A percentile compares a stretch with the other conserved stretches of the same genome.
These are phyloP conservation scores for Cichlasoma orientale DNA, from an alignment of 2,797 vertebrate species.

Conservation along the genomic window DNA sequence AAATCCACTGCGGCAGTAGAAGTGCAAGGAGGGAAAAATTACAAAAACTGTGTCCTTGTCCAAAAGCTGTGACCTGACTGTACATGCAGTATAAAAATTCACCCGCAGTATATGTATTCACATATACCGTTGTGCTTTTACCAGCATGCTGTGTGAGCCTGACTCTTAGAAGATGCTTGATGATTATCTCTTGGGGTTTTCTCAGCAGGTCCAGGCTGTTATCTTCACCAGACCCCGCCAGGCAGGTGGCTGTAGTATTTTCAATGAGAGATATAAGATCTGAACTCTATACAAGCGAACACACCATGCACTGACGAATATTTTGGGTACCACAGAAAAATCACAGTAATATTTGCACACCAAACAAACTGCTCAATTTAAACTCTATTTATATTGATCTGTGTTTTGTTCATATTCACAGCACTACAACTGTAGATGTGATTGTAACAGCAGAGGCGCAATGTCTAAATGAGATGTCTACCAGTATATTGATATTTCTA, in stretches of 20 bases:
- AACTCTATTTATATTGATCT: not conserved
- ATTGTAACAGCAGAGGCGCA: not conserved
- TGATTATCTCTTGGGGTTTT: not conserved
- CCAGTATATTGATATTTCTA: not conserved
- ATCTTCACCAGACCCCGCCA: not conserved
- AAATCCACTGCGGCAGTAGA: too few relatives aligned
- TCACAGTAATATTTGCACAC: not conserved
- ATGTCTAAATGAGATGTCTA: conserved; percentile 1
- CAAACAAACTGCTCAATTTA: not conserved
- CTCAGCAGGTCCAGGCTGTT: not conserved
- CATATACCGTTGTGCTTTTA: not conserved
- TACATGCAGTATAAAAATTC: not conserved
- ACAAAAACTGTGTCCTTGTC: too few relatives aligned
- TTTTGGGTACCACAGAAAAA: not conserved
- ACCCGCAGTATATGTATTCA: not conserved
- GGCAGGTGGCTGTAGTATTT: not conserved
- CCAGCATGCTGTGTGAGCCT: not conserved
- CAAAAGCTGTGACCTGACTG: too few relatives aligned
- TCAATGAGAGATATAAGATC: not conserved
- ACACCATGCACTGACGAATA: not conserved
- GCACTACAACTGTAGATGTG: not conserved
- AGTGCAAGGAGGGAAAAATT: too few relatives aligned
- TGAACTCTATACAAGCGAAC: not conserved
- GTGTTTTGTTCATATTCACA: not conserved
- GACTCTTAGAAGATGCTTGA: not conserved